phyloP scores from a whole-genome alignment of 2,797 vertebrate genomes.

The Ibycter americanus region DNA sequence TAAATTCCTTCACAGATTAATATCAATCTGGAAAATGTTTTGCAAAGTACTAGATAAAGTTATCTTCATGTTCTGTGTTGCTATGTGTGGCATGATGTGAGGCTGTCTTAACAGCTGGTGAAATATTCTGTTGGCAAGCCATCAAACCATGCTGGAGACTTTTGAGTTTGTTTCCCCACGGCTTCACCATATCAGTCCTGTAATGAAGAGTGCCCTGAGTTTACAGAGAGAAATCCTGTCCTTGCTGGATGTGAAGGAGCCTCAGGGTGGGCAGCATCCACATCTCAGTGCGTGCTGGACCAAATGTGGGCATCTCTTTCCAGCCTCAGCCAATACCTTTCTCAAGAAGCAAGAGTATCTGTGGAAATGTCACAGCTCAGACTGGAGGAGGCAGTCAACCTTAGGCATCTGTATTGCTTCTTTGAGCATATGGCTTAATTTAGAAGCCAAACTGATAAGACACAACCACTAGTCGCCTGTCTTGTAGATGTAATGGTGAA shows the following conservation, averaged over 20 bases:
- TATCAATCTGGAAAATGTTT: conserved; percentile 11
- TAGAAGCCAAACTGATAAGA: not conserved
- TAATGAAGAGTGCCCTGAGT: not conserved
- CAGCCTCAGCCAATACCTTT: not conserved
- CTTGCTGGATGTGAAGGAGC: not conserved
- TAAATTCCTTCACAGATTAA: not conserved
- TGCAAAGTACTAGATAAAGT: not conserved
- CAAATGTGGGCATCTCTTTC: not conserved
- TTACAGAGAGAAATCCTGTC: not conserved
- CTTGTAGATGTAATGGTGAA: not conserved
- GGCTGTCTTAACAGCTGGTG: conserved; percentile 3
- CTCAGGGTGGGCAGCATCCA: not conserved
- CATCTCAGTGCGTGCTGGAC: not conserved
- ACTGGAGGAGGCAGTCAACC: not conserved
- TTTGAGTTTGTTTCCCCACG: not conserved
- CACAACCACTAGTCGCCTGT: not conserved
- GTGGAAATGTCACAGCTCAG: conserved; percentile 2
- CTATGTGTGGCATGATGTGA: not conserved
- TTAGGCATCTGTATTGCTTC: not conserved
- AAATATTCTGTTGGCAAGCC: not conserved
- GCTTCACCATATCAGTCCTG: not conserved
- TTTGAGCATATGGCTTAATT: not conserved
- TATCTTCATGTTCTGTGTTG: not conserved
- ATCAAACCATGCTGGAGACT: not conserved
- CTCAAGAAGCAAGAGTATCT: not conserved